These are phyloP conservation scores for Rhopalosiphum nymphaeae DNA, from an alignment of 2,888 invertebrate genomes.

Conservation along the genomic window DNA sequence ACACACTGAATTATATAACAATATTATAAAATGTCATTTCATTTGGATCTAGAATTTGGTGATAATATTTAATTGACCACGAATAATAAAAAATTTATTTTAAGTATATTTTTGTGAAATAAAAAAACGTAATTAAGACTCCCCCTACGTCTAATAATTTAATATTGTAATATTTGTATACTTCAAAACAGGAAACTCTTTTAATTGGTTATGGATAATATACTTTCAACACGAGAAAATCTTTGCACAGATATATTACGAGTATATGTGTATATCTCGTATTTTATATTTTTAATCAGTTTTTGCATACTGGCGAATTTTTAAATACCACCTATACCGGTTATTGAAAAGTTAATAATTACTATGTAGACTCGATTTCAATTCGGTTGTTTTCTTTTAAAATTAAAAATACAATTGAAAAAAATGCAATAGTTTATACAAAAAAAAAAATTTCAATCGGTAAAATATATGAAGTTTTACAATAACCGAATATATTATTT, in stretches of 20 bases:
- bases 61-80: background rate
- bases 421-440: background rate
- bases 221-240: slow-evolving; percentile 8
- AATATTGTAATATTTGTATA: background rate
- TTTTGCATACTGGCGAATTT: slow-evolving; percentile 17
- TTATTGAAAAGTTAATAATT: slow-evolving; percentile 14
- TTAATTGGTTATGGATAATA: background rate
- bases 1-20: background rate
- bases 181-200: background rate
- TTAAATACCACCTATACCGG: slow-evolving; percentile 23
- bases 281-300: slow-evolving; percentile 21
- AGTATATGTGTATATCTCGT: background rate
- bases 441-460: no score
- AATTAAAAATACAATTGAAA: background rate
- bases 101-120: background rate
- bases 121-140: background rate
- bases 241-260: background rate
- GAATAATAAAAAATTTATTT: background rate
- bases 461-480: background rate
- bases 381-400: background rate
- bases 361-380: background rate
- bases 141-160: background rate
- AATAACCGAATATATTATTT: background rate
- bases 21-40: background rate
- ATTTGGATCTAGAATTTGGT: background rate